Conservation (phyloP, 2,797 vertebrate genomes). For the Moxostoma hubbsi region DNA sequence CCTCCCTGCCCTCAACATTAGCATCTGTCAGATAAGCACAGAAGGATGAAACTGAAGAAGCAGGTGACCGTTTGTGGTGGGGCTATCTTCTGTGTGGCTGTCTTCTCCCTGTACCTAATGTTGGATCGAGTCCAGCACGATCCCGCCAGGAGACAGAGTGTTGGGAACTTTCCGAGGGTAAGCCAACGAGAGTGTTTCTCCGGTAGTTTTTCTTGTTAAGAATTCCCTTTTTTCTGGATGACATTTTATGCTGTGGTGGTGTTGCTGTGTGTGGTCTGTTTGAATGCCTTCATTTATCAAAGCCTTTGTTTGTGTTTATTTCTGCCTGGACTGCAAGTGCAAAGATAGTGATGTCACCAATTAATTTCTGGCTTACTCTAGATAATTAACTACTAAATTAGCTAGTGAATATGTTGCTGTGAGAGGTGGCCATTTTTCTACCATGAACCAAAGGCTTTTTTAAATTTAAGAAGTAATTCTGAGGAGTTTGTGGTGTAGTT, state of each 20-base stretch:
- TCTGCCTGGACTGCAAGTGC: not conserved
- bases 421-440: not conserved
- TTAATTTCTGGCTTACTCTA: constrained; percentile 12
- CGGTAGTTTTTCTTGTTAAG: not conserved
- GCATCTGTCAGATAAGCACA: constrained; percentile 14
- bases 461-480: constrained; percentile 16
- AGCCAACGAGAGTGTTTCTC: constrained; percentile 57
- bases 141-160: constrained; percentile 86
- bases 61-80: constrained; percentile 97
- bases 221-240: constrained; percentile 10
- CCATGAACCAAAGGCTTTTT: constrained; percentile 22
- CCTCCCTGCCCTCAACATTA: not conserved
- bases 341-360: not conserved
- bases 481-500: constrained; percentile 11
- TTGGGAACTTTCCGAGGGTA: constrained; percentile 96
- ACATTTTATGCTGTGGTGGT: not conserved
- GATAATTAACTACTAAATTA: constrained; percentile 38
- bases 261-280: constrained; percentile 16
- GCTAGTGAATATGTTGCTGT: not conserved
- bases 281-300: constrained; percentile 30
- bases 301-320: constrained; percentile 2
- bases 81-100: constrained; percentile 97
- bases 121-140: constrained; percentile 97
- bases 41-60: constrained; percentile 96
- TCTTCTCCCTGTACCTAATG: constrained; percentile 98